phyloP scores from a whole-genome alignment of 1,140 invertebrate genomes.

The Heliconius eleuchia region DNA sequence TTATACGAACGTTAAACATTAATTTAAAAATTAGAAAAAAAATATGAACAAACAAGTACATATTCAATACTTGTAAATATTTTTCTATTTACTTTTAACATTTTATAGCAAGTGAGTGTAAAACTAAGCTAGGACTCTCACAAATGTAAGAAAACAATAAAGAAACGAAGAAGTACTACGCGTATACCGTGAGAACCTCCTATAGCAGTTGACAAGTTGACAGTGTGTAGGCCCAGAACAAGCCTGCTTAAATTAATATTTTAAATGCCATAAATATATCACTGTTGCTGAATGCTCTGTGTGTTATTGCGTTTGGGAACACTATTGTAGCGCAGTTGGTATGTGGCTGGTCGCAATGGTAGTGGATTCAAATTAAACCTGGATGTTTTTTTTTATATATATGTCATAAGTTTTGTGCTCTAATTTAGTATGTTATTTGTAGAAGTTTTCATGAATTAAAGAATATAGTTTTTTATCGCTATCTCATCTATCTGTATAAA shows the following conservation, averaged over 20 bases:
- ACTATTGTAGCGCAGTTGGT: not conserved
- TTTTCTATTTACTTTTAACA: not conserved
- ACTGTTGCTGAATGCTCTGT: not conserved
- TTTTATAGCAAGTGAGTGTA: not conserved
- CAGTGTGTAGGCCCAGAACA: not conserved
- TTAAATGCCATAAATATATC: conserved; percentile 12
- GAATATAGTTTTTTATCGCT: too few relatives aligned
- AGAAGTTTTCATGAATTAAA: too few relatives aligned
- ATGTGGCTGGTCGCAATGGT: not conserved
- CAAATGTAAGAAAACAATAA: not conserved
- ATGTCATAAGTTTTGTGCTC: too few relatives aligned
- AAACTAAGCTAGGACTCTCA: not conserved
- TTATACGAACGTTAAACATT: too few relatives aligned
- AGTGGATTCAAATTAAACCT: not conserved
- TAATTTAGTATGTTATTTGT: too few relatives aligned
- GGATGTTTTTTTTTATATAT: too few relatives aligned
- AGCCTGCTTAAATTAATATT: conserved; percentile 14
- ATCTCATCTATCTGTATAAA: too few relatives aligned
- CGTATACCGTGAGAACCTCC: conserved; percentile 2
- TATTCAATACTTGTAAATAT: not conserved
- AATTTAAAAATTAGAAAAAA: too few relatives aligned
- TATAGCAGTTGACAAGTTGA: conserved; percentile 10
- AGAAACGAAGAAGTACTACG: not conserved
- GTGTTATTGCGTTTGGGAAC: not conserved
- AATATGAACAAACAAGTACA: not conserved